Evolutionary conservation across 2,113 vertebrate genomes (phyloP), one percentile per base, ranked within the genome.

Genomic region (Muntiacus reevesi): DNA sequence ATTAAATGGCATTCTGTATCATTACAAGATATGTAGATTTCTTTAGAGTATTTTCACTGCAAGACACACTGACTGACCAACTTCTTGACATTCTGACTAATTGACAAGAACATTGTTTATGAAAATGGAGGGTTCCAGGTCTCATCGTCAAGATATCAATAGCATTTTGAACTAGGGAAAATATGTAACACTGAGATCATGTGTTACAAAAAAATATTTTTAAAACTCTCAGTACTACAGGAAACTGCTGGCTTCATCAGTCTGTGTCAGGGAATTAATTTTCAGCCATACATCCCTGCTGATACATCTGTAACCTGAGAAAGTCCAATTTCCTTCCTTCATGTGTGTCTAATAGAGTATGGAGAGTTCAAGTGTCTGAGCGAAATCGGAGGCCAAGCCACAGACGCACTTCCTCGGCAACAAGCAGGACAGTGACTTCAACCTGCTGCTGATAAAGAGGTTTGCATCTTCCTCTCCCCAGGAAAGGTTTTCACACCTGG

Each of bases 281-380:
- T 97, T 97, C 98, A 97, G 97, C 64, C 40, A 7, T 94, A 96
- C 96, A 84, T 97, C 96, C 96, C 97, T 95, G 98, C 98, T 97
- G 98, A 94, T 97, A 84, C 93, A 97, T 96, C 97, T 94, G 91
- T 96, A 97, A 97, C 97, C 96, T 91, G 98, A 98, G 97, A 98
- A 98, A 98, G 97, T 98, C 97, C 98, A 98, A 98, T 98, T 98
- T 98, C 98, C 98, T 98, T 96, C 97, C 96, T 94, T 98, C 97
- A 91, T 93, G 97, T 97, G 97, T 98, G 97, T 98, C 96, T 98
- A 98, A 98, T 97, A 97, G 96, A 89, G 96, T 97, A 97, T 81
- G 97, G 97, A 97, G 96, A 96, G 97, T 97, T 97, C 94, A 97
- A 96, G 95, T 97, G 96, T 96, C 96, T 96, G 93, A 97, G 86